Conservation (phyloP, 2,888 invertebrate genomes). For the Schrankia costaestrigalis region DNA sequence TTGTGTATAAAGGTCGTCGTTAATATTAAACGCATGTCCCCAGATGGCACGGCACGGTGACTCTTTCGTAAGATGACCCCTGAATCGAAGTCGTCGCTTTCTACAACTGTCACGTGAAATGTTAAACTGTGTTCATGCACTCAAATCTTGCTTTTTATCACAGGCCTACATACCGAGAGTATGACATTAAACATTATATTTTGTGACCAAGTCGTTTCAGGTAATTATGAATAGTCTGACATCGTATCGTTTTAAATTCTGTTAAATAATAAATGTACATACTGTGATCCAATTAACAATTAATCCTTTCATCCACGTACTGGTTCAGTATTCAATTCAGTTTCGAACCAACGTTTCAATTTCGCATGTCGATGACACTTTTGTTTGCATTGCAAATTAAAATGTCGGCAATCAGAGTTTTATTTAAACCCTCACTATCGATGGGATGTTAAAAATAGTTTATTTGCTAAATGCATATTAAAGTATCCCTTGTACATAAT, state of each 20-base stretch:
- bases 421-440: constrained; percentile 39
- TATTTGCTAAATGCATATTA: too few species aligned
- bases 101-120: constrained; percentile 58
- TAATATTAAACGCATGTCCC: constrained; percentile 36
- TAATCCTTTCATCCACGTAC: constrained; percentile 55
- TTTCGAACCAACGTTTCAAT: constrained; percentile 59
- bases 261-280: constrained; percentile 59
- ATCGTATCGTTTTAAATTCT: constrained; percentile 49
- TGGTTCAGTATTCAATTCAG: constrained; percentile 60
- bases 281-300: constrained; percentile 69
- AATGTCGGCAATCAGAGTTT: constrained; percentile 55
- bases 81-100: constrained; percentile 57
- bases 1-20: constrained; percentile 26
- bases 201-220: constrained; percentile 3
- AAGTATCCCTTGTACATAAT: too few species aligned
- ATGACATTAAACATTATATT: too few species aligned
- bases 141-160: constrained; percentile 30
- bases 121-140: constrained; percentile 43
- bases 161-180: too few species aligned
- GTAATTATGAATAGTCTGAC: constrained; percentile 46
- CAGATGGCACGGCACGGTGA: constrained; percentile 44
- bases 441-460: too few species aligned
- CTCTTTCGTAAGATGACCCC: constrained; percentile 69
- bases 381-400: constrained; percentile 61
- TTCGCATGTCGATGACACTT: constrained; percentile 56